A percentile compares a stretch with the other conserved stretches of the same genome.
phyloP scores from a whole-genome alignment of 37 sponge, comb jelly and placozoan species.

The Oopsacas minuta region DNA sequence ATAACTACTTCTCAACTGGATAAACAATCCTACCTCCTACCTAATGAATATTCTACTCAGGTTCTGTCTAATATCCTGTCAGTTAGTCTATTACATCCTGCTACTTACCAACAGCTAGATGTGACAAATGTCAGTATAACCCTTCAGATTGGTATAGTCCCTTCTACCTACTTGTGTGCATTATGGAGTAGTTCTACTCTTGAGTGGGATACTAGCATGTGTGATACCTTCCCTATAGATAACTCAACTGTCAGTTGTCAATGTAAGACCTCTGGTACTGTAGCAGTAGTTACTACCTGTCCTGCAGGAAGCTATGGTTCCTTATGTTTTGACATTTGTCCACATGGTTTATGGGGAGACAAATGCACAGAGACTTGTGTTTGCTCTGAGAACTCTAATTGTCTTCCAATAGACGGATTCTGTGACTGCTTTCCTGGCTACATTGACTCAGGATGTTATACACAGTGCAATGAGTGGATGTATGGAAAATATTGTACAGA shows the following conservation, averaged over 20 bases:
- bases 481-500: slow-evolving; percentile 45
- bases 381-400: slow-evolving; percentile 40
- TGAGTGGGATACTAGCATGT: neutral
- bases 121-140: neutral
- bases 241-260: neutral
- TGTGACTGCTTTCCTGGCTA: slow-evolving; percentile 58
- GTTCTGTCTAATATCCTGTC: neutral
- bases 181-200: neutral
- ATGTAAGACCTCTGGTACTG: neutral
- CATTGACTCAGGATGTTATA: slow-evolving; percentile 29
- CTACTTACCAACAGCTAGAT: neutral
- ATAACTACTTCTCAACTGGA: neutral
- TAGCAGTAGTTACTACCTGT: neutral
- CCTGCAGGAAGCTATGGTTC: neutral
- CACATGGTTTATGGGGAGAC: slow-evolving; percentile 43
- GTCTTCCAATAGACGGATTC: slow-evolving; percentile 27
- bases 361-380: slow-evolving; percentile 34
- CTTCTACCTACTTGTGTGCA: neutral
- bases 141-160: neutral
- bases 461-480: slow-evolving; percentile 23
- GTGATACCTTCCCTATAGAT: neutral
- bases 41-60: neutral
- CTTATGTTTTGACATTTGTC: slow-evolving; percentile 25
- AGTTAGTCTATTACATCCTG: neutral
- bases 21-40: neutral